phyloP scores from a whole-genome alignment of 1,140 invertebrate species.

The Dendroctonus valens region DNA sequence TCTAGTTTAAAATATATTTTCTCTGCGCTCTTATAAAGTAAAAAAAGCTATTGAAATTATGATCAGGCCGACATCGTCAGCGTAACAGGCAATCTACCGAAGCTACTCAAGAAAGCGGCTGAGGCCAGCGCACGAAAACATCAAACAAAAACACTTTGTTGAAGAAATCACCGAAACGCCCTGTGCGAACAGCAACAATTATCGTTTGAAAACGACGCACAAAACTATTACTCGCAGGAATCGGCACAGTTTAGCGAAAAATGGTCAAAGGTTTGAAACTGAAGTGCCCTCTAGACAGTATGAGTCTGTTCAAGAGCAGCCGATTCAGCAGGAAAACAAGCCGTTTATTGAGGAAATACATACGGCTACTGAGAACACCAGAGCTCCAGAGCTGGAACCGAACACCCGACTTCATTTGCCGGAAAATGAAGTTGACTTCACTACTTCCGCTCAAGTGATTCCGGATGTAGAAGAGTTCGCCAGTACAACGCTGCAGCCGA shows the following conservation, averaged over 20 bases:
- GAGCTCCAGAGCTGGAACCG: slow-evolving; percentile 1
- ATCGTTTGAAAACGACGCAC: slow-evolving; percentile 5
- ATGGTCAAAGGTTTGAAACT: not conserved
- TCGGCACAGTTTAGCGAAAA: not conserved
- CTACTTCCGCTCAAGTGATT: slow-evolving; percentile 8
- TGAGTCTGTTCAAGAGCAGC: slow-evolving; percentile 6
- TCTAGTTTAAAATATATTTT: slow-evolving; percentile 1
- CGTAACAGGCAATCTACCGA: slow-evolving; percentile 13
- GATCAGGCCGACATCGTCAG: slow-evolving; percentile 12
- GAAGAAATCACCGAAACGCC: slow-evolving; percentile 25
- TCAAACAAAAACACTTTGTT: slow-evolving; percentile 6
- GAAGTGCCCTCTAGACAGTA: not conserved
- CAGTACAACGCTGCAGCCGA: slow-evolving; percentile 13
- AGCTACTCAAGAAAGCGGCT: slow-evolving; percentile 20
- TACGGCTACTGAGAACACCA: slow-evolving; percentile 5
- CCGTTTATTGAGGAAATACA: slow-evolving; percentile 29
- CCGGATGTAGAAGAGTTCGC: slow-evolving; percentile 9
- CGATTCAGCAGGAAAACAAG: not conserved
- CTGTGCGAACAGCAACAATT: slow-evolving; percentile 14
- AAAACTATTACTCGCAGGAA: slow-evolving; percentile 12
- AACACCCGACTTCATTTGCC: slow-evolving; percentile 30
- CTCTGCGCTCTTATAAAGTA: not conserved
- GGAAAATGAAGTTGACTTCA: slow-evolving; percentile 44
- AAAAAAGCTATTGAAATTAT: slow-evolving; percentile 1
- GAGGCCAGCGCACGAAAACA: slow-evolving; percentile 5